Percentiles rank a stretch among this genome's conserved stretches.
Evolutionary conservation across 2,888 invertebrate species (phyloP).

Genomic region (Callosobruchus maculatus): DNA sequence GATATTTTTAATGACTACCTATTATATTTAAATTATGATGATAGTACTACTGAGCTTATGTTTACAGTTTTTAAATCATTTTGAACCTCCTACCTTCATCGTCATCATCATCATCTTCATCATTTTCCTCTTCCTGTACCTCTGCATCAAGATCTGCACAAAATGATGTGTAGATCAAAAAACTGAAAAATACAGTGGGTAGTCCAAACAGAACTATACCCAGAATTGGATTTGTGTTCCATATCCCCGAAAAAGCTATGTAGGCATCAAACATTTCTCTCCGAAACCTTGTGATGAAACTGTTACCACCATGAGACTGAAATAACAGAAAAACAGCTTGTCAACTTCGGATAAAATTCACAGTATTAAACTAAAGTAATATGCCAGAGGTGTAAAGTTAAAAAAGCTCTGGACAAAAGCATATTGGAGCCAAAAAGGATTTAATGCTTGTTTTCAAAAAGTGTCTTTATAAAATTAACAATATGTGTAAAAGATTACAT

Average conservation of each 20-base stretch:
- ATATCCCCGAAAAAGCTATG: slow-evolving; percentile 78
- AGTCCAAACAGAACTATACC: slow-evolving; percentile 91
- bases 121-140: slow-evolving; percentile 71
- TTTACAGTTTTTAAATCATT: not conserved
- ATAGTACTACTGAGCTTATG: no score
- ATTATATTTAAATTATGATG: no score
- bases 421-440: no score
- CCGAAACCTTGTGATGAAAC: slow-evolving; percentile 70
- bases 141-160: slow-evolving; percentile 94
- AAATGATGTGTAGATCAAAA: slow-evolving; percentile 94
- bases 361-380: no score
- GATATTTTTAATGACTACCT: no score
- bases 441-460: no score
- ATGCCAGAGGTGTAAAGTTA: no score
- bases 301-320: slow-evolving; percentile 82
- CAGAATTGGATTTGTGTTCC: slow-evolving; percentile 89
- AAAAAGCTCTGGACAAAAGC: no score
- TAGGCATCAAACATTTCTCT: slow-evolving; percentile 81
- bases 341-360: no score
- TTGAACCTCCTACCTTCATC: not conserved
- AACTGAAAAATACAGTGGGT: slow-evolving; percentile 86
- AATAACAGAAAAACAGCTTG: slow-evolving; percentile 1
- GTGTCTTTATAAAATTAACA: no score
- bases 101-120: slow-evolving; percentile 9
- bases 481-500: no score